A percentile compares a stretch with the other conserved stretches of the same genome.
Conservation (phyloP, 2,888 invertebrate species). For the Tuta absoluta region DNA sequence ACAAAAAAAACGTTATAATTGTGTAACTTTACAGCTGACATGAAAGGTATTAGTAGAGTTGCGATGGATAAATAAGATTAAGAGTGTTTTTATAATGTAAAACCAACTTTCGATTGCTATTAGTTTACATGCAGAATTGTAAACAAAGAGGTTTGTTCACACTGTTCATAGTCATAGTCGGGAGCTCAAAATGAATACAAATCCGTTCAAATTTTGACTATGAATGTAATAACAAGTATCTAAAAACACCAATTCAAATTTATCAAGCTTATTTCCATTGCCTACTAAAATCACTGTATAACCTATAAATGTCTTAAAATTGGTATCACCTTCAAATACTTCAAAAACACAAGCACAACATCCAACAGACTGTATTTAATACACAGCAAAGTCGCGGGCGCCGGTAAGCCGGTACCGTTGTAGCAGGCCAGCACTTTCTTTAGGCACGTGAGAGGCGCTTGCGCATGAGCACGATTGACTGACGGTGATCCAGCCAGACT, state of each 20-base stretch:
- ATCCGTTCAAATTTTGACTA: no score
- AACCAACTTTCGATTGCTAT: not conserved
- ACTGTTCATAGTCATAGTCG: no score
- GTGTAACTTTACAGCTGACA: not conserved
- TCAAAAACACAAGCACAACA: not conserved
- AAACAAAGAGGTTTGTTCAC: no score
- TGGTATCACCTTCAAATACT: not conserved
- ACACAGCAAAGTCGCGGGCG: conserved; percentile 6
- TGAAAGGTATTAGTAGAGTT: not conserved
- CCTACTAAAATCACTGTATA: not conserved
- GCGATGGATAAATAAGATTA: not conserved
- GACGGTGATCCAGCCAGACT: not conserved
- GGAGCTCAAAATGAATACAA: no score
- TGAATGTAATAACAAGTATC: no score
- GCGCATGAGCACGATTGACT: conserved; percentile 38
- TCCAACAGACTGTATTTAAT: not conserved
- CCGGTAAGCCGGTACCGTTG: conserved; percentile 20
- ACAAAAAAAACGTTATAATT: not conserved
- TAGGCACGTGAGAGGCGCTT: conserved; percentile 47
- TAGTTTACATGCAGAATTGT: no score
- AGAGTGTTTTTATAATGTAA: not conserved
- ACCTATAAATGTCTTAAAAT: not conserved
- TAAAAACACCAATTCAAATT: not conserved
- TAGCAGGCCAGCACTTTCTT: conserved; percentile 22
- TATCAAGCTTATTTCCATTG: no score